A percentile compares a stretch with the other conserved stretches of the same genome.
Conservation (phyloP, 1,140 invertebrate genomes). For the Eurytemora carolleeae region DNA sequence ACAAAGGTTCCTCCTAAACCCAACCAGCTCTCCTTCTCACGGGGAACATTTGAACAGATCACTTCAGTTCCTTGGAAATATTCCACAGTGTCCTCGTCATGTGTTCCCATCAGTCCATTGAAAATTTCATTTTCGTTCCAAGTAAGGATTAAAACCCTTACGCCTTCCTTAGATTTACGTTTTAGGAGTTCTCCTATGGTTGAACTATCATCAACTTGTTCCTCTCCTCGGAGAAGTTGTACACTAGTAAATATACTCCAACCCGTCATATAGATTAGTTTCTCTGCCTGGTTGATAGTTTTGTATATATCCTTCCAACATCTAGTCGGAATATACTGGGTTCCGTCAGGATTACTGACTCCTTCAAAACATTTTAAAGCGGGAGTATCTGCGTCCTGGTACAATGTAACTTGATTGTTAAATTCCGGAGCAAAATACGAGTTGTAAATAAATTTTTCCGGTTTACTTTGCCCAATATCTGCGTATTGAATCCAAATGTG, state of each 20-base stretch:
- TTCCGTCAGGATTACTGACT: slow-evolving; percentile 13
- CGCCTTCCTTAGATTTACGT: slow-evolving; percentile 17
- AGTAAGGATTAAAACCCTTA: slow-evolving; percentile 17
- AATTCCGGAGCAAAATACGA: slow-evolving; percentile 18
- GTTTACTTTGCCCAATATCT: slow-evolving; percentile 13
- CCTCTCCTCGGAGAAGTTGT: slow-evolving; percentile 15
- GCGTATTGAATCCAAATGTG: too few species aligned
- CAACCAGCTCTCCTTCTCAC: too few species aligned
- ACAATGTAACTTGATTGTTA: slow-evolving; percentile 17
- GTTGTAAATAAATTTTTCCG: slow-evolving; percentile 19
- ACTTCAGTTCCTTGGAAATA: too few species aligned
- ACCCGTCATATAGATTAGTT: slow-evolving; percentile 19
- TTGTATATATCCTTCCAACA: slow-evolving; percentile 17
- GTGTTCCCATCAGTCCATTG: slow-evolving; percentile 16
- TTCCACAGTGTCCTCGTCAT: slow-evolving; percentile 19
- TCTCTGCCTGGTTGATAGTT: slow-evolving; percentile 17
- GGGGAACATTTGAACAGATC: too few species aligned
- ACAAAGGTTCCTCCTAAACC: too few species aligned
- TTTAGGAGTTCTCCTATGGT: slow-evolving; percentile 17
- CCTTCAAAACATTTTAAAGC: slow-evolving; percentile 17
- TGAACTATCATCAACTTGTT: slow-evolving; percentile 17
- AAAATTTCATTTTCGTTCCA: slow-evolving; percentile 19
- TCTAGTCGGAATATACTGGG: slow-evolving; percentile 13
- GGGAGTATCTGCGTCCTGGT: slow-evolving; percentile 21
- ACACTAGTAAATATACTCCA: slow-evolving; percentile 19